Evolutionary conservation across 2,888 invertebrate genomes (phyloP), one percentile per base, ranked within the genome.

Genomic region (Dolichopus griseipennis): DNA sequence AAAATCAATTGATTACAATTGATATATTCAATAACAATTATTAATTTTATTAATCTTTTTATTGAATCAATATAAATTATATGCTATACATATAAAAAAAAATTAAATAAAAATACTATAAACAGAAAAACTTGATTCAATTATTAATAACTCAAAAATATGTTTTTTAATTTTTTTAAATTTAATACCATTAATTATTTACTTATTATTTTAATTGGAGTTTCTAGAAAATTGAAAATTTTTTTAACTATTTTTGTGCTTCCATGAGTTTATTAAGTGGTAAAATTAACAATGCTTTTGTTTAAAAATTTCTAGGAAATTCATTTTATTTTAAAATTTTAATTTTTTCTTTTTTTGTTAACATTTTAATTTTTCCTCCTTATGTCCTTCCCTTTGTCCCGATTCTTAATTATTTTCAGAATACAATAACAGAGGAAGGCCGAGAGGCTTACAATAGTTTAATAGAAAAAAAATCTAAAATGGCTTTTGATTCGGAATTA

Each of bases 401-500:
- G 61, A n/a, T 52, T 15, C 41, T 21, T 67, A 69, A 64, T 65
- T 64, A 61, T 68, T 67, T 84, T 69, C 84, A 94, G 93, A 88
- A 90, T 37, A 89, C 90, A 37, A 85, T 95, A 74, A 92, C 93
- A 21, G 90, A 91, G 76, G 94, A 95, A 80, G 92, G 95, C 65
- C 94, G 93, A 78, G 88, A 92, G 76, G 97, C 95, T 0, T 98
- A 98, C 83, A 91, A 93, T 76, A 90, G 92, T 75, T 84, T 98
- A 67, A 94, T 98, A 68, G 95, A 96, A 78, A 86, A 89, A 71
- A 88, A 89, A 64, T 81, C 83, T 1, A 78, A 73, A 8, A 68
- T 73, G 69, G 75, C 74, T 67, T 72, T 75, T 0, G 75, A 74
- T n/a, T 61, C 0, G 72, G 79, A 80, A 66, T 76, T 78, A 1